Percentiles rank a stretch among this genome's conserved stretches.
Conservation (phyloP, 2,888 invertebrate genomes). For the Macaria liturata region DNA sequence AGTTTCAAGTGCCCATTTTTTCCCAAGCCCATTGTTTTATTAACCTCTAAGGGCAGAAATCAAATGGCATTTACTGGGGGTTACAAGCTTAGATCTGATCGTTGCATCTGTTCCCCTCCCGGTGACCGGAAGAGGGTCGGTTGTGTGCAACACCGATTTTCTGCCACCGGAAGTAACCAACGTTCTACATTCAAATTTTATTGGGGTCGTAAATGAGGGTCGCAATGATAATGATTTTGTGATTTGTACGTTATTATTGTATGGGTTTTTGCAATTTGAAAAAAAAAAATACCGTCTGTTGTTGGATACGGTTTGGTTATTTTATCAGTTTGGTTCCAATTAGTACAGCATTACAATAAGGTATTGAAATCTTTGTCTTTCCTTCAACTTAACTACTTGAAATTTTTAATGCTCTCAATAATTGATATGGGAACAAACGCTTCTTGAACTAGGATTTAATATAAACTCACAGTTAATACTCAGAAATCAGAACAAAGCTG, state of each 20-base stretch:
- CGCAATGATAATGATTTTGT: conserved; percentile 48
- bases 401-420: no score
- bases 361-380: no score
- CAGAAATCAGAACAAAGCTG: no score
- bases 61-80: conserved; percentile 64
- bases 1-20: conserved; percentile 8
- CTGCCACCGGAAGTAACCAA: conserved; percentile 79
- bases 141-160: conserved; percentile 81
- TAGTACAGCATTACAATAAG: no score
- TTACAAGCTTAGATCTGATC: conserved; percentile 73
- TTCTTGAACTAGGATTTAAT: no score
- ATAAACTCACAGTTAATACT: no score
- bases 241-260: conserved; percentile 32
- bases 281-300: no score
- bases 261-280: conserved; percentile 16
- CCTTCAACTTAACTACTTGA: no score
- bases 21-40: conserved; percentile 20
- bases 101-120: conserved; percentile 76
- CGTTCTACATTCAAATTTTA: conserved; percentile 80
- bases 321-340: no score
- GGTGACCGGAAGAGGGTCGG: conserved; percentile 79
- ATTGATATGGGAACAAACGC: no score
- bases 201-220: conserved; percentile 74
- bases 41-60: conserved; percentile 44
- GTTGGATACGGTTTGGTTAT: no score